These are phyloP conservation scores for Drosophila bipectinata DNA, from an alignment of 1,140 invertebrate genomes.

Conservation along the genomic window DNA sequence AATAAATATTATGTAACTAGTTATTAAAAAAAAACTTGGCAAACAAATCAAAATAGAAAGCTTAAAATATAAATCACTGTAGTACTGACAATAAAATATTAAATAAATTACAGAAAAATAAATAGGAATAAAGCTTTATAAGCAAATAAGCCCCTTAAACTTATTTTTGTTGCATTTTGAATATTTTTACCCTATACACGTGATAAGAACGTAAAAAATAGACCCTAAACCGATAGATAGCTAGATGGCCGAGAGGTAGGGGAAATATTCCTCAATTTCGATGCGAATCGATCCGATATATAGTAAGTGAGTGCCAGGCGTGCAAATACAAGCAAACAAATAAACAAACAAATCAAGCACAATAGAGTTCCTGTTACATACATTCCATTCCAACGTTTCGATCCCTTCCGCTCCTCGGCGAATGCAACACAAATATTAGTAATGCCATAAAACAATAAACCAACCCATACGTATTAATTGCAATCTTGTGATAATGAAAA, in stretches of 20 bases:
- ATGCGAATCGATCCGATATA: conserved; percentile 8
- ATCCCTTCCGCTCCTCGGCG: background rate
- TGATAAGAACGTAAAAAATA: conserved; percentile 56
- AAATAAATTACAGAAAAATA: conserved; percentile 29
- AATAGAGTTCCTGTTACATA: conserved; percentile 31
- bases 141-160: conserved; percentile 9
- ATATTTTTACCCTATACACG: conserved; percentile 44
- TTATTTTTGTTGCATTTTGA: conserved; percentile 31
- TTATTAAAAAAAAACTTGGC: background rate
- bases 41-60: conserved; percentile 14
- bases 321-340: conserved; percentile 33
- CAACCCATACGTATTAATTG: conserved; percentile 37
- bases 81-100: conserved; percentile 28
- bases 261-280: conserved; percentile 22
- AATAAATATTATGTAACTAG: background rate
- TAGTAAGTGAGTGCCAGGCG: conserved; percentile 12
- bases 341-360: conserved; percentile 15
- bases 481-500: conserved; percentile 40
- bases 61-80: background rate
- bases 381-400: conserved; percentile 11
- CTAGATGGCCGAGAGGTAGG: conserved; percentile 5
- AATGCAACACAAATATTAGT: conserved; percentile 54
- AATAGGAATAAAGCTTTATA: conserved; percentile 30
- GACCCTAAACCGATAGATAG: conserved; percentile 34
- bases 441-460: conserved; percentile 33